These are phyloP conservation scores for Hypotaenidia okinawae DNA, from an alignment of 2,797 vertebrate genomes.

Conservation along the genomic window DNA sequence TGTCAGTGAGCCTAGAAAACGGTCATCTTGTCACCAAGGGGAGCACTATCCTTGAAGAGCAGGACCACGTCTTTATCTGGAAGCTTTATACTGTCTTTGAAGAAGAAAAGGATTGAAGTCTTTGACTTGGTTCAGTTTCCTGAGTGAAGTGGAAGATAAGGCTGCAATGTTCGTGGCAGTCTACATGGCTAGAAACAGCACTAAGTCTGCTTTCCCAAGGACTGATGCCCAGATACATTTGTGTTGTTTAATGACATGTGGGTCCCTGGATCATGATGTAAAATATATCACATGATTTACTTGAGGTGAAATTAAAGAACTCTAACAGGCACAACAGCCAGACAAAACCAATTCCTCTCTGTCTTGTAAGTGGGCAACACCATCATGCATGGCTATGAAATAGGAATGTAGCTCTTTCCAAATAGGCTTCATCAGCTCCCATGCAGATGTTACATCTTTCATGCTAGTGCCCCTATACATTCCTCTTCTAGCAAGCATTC, in stretches of 20 bases:
- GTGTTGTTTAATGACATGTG: rapidly evolving
- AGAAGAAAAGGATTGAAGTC: not conserved
- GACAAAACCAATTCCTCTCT: not conserved
- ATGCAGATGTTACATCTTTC: not conserved
- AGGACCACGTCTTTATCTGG: not conserved
- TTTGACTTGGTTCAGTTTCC: not conserved
- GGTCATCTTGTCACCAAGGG: not conserved
- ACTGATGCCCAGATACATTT: not conserved
- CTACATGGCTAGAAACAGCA: not conserved
- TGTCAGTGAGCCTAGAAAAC: not conserved
- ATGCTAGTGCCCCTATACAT: not conserved
- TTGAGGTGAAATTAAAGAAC: not conserved
- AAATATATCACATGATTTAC: not conserved
- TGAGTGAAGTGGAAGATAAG: not conserved
- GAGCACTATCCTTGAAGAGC: not conserved
- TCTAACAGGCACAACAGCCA: not conserved
- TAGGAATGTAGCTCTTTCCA: not conserved
- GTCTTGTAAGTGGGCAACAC: not conserved
- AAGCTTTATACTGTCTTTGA: not conserved
- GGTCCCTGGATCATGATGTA: too few relatives aligned
- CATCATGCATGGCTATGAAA: not conserved
- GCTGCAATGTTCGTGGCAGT: not conserved
- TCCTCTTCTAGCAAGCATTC: not conserved
- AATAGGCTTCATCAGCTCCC: not conserved
- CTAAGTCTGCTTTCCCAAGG: not conserved